Percentiles rank a stretch among this genome's conserved stretches.
phyloP scores from a whole-genome alignment of 1,140 invertebrate species.

The Argopecten irradians region DNA sequence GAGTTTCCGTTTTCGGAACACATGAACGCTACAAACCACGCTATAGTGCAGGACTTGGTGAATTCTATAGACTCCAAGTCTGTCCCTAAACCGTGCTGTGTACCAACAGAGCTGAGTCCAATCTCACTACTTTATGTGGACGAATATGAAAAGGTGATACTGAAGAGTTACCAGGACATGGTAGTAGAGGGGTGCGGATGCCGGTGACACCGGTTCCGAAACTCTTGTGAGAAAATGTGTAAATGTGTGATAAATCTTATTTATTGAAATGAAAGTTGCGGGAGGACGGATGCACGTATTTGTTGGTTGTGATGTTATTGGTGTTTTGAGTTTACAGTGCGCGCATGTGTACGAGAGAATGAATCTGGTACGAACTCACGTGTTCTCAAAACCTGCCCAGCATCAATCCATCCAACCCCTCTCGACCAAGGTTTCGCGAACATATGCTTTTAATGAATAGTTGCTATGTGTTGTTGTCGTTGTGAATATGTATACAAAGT shows the following conservation, averaged over 20 bases:
- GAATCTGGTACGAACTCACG: conserved; percentile 23
- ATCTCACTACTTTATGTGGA: conserved; percentile 83
- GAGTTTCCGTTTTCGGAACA: conserved; percentile 94
- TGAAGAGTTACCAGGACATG: conserved; percentile 85
- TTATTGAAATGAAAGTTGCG: conserved; percentile 29
- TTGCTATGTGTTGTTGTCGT: background rate
- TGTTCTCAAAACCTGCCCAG: background rate
- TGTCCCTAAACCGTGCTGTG: conserved; percentile 82
- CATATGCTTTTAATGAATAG: background rate
- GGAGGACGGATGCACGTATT: conserved; percentile 5
- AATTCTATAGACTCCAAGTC: conserved; percentile 92
- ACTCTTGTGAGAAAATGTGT: background rate
- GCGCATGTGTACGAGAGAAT: conserved; percentile 21
- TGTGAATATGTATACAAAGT: background rate
- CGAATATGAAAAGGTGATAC: conserved; percentile 81
- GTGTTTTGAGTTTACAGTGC: conserved; percentile 38
- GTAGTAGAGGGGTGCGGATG: conserved; percentile 84
- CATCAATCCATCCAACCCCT: background rate
- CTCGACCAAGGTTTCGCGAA: background rate
- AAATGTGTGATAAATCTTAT: background rate
- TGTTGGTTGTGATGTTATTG: conserved; percentile 26
- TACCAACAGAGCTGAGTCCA: conserved; percentile 81
- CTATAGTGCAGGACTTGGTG: conserved; percentile 97
- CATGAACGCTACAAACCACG: conserved; percentile 98
- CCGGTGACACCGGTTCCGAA: conserved; percentile 77